phyloP scores from a whole-genome alignment of 1,140 invertebrate species.

The Leptonema lineaticorne region DNA sequence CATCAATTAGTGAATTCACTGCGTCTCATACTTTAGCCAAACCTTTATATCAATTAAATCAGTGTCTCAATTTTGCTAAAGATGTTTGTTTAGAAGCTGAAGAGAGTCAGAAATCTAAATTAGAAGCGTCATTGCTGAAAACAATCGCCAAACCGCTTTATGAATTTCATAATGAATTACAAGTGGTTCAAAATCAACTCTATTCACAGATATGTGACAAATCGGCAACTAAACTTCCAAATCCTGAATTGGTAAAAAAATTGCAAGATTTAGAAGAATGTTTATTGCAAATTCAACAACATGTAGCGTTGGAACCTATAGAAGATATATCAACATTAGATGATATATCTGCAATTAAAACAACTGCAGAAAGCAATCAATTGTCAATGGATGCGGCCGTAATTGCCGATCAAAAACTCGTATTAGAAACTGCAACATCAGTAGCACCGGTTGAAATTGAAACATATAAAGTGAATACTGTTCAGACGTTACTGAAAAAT shows the following conservation, averaged over 20 bases:
- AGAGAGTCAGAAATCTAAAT: conserved; percentile 44
- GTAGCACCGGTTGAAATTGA: conserved; percentile 41
- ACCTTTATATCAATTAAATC: conserved; percentile 49
- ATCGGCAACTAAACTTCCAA: conserved; percentile 43
- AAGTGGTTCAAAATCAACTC: conserved; percentile 53
- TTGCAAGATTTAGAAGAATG: conserved; percentile 58
- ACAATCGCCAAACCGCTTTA: conserved; percentile 56
- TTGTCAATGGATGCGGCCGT: conserved; percentile 22
- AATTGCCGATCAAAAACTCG: conserved; percentile 15
- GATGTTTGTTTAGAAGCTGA: conserved; percentile 48
- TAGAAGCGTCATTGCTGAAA: conserved; percentile 50
- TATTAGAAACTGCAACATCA: conserved; percentile 39
- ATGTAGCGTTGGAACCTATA: conserved; percentile 47
- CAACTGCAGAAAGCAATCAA: conserved; percentile 50
- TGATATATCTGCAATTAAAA: conserved; percentile 60
- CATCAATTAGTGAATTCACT: conserved; percentile 49
- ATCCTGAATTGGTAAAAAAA: conserved; percentile 52
- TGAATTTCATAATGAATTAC: conserved; percentile 53
- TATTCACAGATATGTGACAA: conserved; percentile 50
- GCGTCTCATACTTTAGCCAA: conserved; percentile 46
- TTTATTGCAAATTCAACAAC: conserved; percentile 56
- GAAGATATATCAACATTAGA: conserved; percentile 58
- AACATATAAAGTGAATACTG: conserved; percentile 37
- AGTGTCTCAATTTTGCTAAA: conserved; percentile 47
- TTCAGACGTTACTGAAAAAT: conserved; percentile 47